A percentile compares a stretch with the other conserved stretches of the same genome.
Evolutionary conservation across 1,140 invertebrate genomes (phyloP).

Genomic region (Homalodisca vitripennis): DNA sequence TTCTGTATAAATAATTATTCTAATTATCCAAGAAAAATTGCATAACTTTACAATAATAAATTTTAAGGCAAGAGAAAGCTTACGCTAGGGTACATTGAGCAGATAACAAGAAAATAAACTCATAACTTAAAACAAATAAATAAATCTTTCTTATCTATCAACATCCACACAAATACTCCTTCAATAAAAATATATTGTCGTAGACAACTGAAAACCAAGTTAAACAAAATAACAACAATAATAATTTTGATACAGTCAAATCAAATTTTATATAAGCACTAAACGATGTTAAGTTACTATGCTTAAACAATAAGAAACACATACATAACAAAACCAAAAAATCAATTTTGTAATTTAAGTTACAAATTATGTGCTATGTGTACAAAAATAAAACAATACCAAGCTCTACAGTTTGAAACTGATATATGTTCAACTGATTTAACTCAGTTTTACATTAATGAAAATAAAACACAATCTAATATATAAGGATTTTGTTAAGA

Average conservation of each 20-base stretch:
- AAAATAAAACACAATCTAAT: too few relatives aligned
- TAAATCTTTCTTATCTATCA: background rate
- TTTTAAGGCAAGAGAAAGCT: constrained; percentile 27
- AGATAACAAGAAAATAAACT: constrained; percentile 20
- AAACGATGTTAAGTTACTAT: too few relatives aligned
- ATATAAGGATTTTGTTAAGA: too few relatives aligned
- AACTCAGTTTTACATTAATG: too few relatives aligned
- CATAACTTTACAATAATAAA: constrained; percentile 10
- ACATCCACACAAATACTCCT: background rate
- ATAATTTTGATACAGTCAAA: background rate
- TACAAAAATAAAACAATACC: too few relatives aligned
- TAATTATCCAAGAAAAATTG: constrained; percentile 6
- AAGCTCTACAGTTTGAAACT: too few relatives aligned
- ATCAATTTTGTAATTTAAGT: too few relatives aligned
- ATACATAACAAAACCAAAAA: too few relatives aligned
- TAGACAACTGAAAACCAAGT: background rate
- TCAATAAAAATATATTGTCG: background rate
- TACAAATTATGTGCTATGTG: too few relatives aligned
- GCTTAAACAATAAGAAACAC: too few relatives aligned
- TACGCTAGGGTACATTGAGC: constrained; percentile 15
- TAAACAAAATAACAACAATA: background rate
- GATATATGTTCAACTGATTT: too few relatives aligned
- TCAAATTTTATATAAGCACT: background rate
- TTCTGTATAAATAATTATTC: constrained; percentile 16
- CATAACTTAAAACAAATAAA: background rate